A percentile compares a stretch with the other conserved stretches of the same genome.
Evolutionary conservation across 2,113 vertebrate species (phyloP).

Genomic region (Rhipidura dahli): DNA sequence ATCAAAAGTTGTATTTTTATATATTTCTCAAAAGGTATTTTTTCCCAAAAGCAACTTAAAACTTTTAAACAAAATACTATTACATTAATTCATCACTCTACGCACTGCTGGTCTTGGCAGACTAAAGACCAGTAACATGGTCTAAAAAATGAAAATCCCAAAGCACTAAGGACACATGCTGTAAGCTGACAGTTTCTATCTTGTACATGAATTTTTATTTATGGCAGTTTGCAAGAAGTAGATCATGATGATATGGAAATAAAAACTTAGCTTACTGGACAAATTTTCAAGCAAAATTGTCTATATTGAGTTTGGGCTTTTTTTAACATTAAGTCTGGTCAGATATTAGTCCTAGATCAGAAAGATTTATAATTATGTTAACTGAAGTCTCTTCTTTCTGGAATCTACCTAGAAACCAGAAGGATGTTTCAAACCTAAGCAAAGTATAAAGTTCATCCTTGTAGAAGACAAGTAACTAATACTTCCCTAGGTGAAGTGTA

Average conservation of each 20-base stretch:
- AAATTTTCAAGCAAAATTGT: not conserved
- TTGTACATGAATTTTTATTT: not conserved
- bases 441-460: not conserved
- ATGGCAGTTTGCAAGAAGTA: not conserved
- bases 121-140: not conserved
- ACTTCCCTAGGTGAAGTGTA: not conserved
- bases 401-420: not conserved
- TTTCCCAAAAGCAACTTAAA: not conserved
- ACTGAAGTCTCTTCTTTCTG: not conserved
- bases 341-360: not conserved
- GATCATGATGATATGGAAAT: not conserved
- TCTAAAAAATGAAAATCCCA: not conserved
- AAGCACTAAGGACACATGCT: not conserved
- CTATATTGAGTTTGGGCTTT: accelerated
- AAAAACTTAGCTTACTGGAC: not conserved
- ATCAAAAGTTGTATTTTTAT: not conserved
- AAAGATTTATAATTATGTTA: not conserved
- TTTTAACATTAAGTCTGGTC: not conserved
- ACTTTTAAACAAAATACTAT: not conserved
- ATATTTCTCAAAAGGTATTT: not conserved
- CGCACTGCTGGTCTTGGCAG: not conserved
- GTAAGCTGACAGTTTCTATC: not conserved
- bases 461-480: not conserved
- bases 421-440: not conserved
- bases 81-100: not conserved